Conservation (phyloP, 2,113 vertebrate genomes). For the Amphiprion ocellaris region DNA sequence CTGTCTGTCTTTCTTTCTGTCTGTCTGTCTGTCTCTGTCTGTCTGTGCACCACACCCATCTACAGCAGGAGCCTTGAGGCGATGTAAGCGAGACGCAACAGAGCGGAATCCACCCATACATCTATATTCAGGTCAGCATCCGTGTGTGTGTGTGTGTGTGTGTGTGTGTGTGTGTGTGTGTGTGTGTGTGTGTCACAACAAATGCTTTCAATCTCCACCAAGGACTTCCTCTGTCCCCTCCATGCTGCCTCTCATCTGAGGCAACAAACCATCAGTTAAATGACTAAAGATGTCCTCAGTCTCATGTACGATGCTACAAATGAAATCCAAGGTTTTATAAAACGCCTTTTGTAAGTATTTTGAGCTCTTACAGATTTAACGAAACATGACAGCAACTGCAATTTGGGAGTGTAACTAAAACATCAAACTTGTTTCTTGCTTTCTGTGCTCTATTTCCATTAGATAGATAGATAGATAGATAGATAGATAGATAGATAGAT, state of each 20-base stretch:
- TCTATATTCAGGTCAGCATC: conserved; percentile 71
- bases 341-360: neutral
- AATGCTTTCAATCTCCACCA: conserved; percentile 1
- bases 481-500: too few relatives aligned
- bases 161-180: conserved; percentile 22
- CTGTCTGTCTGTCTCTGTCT: neutral
- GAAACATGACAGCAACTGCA: too few relatives aligned
- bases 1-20: conserved; percentile 5
- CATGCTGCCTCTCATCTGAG: conserved; percentile 5
- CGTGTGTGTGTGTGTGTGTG: conserved; percentile 36
- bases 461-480: too few relatives aligned
- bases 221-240: neutral
- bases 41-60: conserved; percentile 15
- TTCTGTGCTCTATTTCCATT: too few relatives aligned
- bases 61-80: conserved; percentile 57
- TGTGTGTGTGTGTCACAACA: conserved; percentile 48
- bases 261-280: conserved; percentile 18
- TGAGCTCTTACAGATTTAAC: too few relatives aligned
- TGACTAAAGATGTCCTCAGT: neutral
- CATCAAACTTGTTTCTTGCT: too few relatives aligned
- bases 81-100: conserved; percentile 45
- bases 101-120: conserved; percentile 65
- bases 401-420: too few relatives aligned
- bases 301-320: fast-evolving
- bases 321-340: neutral